Evolutionary conservation across 2,113 vertebrate genomes (phyloP), one percentile per base, ranked within the genome.

Genomic region (Rutilus rutilus): DNA sequence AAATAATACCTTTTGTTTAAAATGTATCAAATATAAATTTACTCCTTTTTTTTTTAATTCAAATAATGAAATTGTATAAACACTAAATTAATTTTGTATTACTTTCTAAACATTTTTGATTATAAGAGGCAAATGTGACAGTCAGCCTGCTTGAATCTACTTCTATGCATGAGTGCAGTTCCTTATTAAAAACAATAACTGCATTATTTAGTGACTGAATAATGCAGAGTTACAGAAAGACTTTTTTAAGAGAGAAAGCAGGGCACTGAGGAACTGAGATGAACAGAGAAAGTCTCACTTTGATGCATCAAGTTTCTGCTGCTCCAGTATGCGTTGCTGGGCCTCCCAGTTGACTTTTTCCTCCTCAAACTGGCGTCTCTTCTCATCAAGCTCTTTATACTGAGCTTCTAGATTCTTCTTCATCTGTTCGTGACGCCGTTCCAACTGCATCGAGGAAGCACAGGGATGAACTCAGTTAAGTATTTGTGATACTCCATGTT

Each of bases 321-420:
- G 95, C 90, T 96, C 95, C 11, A 96, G 91, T 78, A 96, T 90
- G n/a, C 93, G 92, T 87, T 96, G 95, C 87, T 96, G 95, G 42
- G 93, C 90, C 86, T 96, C 95, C 95, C 95, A 95, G 91, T 93
- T 93, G 64, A 33, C 59, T 89, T 93, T 95, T 89, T 96, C 95
- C 0, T 95, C 94, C 86, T 95, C 94, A 5, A 89, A 94, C 87
- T 95, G 94, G 52, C 93, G 90, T 42, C 93, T 93, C 90, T 95
- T 96, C 91, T 95, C 94, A 86, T 96, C 95, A 87, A 96, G 92
- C 91, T 96, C 95, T 84, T 95, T 96, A 90, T 96, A 95, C 91
- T 95, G 95, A 0, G 95, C 95, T 92, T 96, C 95, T 91, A 96
- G 57, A 90, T 96, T 95, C 89, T 93, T 93, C 86, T 95, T 96